Conservation (phyloP, 64 coral and sea anemone genomes). For the Platygyra sinensis region DNA sequence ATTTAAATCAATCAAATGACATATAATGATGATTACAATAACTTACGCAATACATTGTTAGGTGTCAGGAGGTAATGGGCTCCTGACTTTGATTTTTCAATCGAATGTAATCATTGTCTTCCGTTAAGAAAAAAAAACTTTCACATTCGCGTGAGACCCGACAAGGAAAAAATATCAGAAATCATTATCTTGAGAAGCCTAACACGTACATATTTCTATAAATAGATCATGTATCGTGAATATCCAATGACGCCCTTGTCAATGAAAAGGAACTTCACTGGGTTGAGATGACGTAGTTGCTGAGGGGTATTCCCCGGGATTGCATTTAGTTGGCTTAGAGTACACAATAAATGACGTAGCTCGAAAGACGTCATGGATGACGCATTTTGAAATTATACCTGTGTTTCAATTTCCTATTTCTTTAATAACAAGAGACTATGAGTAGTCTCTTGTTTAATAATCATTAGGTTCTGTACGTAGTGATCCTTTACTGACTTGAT, state of each 20-base stretch:
- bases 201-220: not conserved
- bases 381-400: not conserved
- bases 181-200: not conserved
- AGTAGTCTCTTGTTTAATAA: too few relatives aligned
- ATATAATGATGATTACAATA: too few relatives aligned
- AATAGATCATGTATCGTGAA: not conserved
- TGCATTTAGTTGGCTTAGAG: not conserved
- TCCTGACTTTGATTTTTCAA: too few relatives aligned
- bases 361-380: not conserved
- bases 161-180: not conserved
- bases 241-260: not conserved
- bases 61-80: too few relatives aligned
- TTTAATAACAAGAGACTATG: too few relatives aligned
- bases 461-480: too few relatives aligned
- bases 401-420: not conserved
- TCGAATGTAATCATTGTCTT: not conserved
- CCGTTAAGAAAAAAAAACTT: not conserved
- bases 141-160: not conserved
- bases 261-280: not conserved
- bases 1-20: too few relatives aligned
- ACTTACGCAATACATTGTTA: too few relatives aligned
- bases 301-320: conserved; percentile 39
- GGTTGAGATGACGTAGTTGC: conserved; percentile 8
- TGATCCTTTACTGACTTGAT: too few relatives aligned
- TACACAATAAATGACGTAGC: not conserved